Percentiles rank a stretch among this genome's conserved stretches.
Conservation (phyloP, 2,113 vertebrate genomes). For the Pygoscelis adeliae region DNA sequence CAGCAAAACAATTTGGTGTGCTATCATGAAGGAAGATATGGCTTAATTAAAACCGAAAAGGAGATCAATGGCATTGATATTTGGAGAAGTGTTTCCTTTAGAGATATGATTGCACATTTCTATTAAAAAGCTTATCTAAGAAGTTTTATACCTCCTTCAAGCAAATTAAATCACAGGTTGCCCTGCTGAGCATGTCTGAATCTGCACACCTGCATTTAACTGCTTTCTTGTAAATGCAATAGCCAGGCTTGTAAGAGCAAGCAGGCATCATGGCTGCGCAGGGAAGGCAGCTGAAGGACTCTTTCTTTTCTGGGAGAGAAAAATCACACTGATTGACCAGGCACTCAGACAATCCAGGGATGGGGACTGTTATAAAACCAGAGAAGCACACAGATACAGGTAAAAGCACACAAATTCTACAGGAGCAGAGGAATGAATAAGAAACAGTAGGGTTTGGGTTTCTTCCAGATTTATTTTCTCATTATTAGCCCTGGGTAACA, state of each 20-base stretch:
- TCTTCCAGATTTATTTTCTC: background rate
- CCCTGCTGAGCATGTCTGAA: background rate
- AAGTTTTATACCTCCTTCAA: background rate
- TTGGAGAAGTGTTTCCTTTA: background rate
- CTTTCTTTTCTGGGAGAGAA: background rate
- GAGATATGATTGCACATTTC: background rate
- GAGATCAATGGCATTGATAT: background rate
- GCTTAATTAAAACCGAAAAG: slow-evolving; percentile 1
- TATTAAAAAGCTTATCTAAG: background rate
- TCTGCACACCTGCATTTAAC: background rate
- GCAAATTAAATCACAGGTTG: background rate
- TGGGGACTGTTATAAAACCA: background rate
- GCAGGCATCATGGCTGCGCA: background rate
- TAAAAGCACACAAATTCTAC: background rate
- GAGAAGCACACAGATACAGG: background rate
- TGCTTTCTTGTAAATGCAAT: background rate
- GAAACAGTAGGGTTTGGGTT: background rate
- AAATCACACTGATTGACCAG: background rate
- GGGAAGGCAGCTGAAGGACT: background rate
- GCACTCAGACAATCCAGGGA: background rate
- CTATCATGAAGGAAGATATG: background rate
- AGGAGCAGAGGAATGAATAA: background rate
- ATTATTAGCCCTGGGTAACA: background rate
- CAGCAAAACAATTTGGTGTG: background rate
- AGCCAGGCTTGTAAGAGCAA: background rate